phyloP scores from a whole-genome alignment of 1,140 invertebrate species.

The Octopus bimaculoides region DNA sequence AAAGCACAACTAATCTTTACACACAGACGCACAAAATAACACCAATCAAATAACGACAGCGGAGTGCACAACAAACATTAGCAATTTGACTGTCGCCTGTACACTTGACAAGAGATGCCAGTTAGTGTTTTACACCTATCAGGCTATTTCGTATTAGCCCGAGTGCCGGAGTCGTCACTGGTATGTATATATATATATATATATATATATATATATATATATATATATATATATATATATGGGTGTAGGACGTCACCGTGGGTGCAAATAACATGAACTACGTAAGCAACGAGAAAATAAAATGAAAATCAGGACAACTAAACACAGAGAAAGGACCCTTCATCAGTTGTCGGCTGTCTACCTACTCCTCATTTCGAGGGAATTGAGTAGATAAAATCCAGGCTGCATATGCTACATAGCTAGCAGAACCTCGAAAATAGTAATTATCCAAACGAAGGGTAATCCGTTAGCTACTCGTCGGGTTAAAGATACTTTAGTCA shows the following conservation, averaged over 20 bases:
- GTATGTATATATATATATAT: background rate
- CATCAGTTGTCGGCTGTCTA: background rate
- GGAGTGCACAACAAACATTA: background rate
- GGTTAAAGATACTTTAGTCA: too few relatives aligned
- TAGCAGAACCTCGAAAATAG: background rate
- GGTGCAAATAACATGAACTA: background rate
- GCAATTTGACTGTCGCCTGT: background rate
- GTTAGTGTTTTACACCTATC: background rate
- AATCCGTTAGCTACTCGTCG: too few relatives aligned
- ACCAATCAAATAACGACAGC: background rate
- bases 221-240: conserved; percentile 1
- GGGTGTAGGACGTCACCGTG: background rate
- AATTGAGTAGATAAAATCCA: background rate
- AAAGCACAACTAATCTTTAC: background rate
- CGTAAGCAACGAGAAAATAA: too few relatives aligned
- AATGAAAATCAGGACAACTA: too few relatives aligned
- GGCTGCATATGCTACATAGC: background rate
- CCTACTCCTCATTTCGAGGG: background rate
- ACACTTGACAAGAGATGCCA: background rate
- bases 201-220: conserved; percentile 4
- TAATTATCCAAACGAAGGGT: too few relatives aligned
- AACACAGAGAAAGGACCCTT: background rate
- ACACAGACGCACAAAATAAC: background rate
- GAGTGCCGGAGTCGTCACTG: background rate
- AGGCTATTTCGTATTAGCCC: background rate